phyloP scores from a whole-genome alignment of 92 coral and sea anemone genomes.

The Zoanthus sansibaricus region DNA sequence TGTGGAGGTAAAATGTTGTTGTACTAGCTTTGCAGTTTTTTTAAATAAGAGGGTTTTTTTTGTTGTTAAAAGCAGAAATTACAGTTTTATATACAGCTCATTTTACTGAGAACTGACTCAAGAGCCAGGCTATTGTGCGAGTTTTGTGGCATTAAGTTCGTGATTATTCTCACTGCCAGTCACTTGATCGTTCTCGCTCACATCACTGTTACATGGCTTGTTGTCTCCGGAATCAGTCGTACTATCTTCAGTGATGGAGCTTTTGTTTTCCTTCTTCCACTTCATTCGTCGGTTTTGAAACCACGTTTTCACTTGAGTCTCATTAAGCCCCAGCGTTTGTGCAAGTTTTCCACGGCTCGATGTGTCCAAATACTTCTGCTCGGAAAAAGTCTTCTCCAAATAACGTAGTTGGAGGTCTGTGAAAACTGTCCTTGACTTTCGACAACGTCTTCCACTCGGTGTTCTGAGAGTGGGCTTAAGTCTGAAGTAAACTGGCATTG shows the following conservation, averaged over 20 bases:
- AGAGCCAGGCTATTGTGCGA: neutral
- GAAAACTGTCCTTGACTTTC: constrained; percentile 97
- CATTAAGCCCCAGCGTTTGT: constrained; percentile 93
- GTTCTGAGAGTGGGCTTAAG: constrained; percentile 96
- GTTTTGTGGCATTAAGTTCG: constrained; percentile 6
- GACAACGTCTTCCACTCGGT: constrained; percentile 97
- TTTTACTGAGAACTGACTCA: neutral
- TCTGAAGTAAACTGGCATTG: constrained; percentile 95
- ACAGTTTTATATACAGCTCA: neutral
- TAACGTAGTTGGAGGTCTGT: constrained; percentile 97
- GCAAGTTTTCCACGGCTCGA: constrained; percentile 96
- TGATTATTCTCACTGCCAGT: neutral
- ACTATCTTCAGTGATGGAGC: constrained; percentile 47
- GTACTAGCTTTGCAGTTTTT: too few species aligned
- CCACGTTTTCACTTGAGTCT: constrained; percentile 99
- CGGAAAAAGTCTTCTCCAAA: constrained; percentile 93
- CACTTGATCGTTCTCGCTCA: neutral
- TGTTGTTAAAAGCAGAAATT: neutral
- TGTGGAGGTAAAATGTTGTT: too few species aligned
- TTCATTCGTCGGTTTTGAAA: constrained; percentile 98
- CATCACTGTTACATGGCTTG: constrained; percentile 23
- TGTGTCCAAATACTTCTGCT: constrained; percentile 97
- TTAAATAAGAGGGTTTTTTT: neutral
- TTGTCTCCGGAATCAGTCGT: constrained; percentile 45
- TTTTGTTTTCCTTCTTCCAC: constrained; percentile 92